Base-by-base conservation (phyloP, 2,888 invertebrate species). In the Habroteleia sp. region DNA sequence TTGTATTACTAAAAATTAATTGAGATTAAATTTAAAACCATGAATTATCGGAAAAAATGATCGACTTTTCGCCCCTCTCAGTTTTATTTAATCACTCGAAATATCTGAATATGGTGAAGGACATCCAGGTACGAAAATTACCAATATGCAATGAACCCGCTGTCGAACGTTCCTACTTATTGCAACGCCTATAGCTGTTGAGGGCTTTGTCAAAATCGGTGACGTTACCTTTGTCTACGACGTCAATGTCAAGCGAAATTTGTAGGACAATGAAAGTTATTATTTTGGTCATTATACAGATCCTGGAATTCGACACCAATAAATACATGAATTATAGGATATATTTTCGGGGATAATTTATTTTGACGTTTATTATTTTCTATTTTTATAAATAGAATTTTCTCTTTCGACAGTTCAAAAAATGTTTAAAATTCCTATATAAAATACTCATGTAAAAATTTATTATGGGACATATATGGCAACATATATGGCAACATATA, bases 111-210 rank as follows among this genome's bases (percentile, higher is more conserved):
- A 63, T 72, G 37, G 3, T 56, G 37, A 7, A 77, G 77, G 44
- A 52, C 62, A 48, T 39, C 41, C 63, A 71, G 62, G 66, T 71
- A 77, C 68, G 76, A 74, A 74, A 77, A 82, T 81, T 80, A 77
- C 79, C 80, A 81, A 85, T 85, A 84, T 79, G 81, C 81, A 82
- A 83, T 84, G 84, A 77, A 82, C 77, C 72, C 77, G 48, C 79
- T 80, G 81, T 84, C 81, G 78, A 80, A 77, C 79, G 76, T 72
- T 82, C 82, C 84, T n/a, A 82, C 83, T 84, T 80, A 79, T 80
- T 58, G 77, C 76, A 78, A 84, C 82, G 82, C 79, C 79, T 79
- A 78, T 68, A 63, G 50, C 63, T 77, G 17, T 65, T 75, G 77
- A 77, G 72, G 65, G 79, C 60, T 78, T 50, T 77, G 80, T 81